These are phyloP conservation scores for Natator depressus DNA, from an alignment of 2,113 vertebrate species.

Conservation along the genomic window DNA sequence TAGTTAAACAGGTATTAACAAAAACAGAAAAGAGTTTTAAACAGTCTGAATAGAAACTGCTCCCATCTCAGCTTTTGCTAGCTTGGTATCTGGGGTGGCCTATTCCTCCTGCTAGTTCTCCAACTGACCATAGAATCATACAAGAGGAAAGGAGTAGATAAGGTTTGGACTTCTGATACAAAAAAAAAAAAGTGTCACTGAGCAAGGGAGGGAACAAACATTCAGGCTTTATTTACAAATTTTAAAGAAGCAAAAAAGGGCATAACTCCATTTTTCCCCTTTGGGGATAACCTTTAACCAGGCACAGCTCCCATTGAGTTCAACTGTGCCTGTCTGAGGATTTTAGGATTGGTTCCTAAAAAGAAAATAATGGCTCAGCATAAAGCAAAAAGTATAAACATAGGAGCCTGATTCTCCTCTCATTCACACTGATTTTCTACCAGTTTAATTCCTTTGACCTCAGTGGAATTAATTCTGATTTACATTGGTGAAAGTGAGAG, in stretches of 20 bases:
- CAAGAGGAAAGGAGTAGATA: background rate
- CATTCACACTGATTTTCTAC: background rate
- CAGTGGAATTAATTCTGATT: background rate
- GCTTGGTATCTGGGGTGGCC: background rate
- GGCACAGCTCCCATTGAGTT: background rate
- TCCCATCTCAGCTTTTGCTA: fast-evolving
- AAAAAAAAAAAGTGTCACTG: background rate
- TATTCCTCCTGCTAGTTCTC: background rate
- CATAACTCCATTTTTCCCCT: fast-evolving
- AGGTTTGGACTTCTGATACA: background rate
- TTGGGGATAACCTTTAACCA: background rate
- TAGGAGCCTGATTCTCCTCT: background rate
- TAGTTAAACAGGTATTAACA: background rate
- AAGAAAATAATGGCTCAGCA: background rate
- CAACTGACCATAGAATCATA: background rate
- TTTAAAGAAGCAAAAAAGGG: background rate
- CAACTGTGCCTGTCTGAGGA: background rate
- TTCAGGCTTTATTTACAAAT: background rate
- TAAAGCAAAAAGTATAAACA: background rate
- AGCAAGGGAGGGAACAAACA: background rate
- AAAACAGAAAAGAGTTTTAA: background rate
- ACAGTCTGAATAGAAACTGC: background rate
- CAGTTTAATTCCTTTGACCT: fast-evolving
- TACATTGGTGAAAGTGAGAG: background rate
- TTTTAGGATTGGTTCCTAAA: fast-evolving